Base-by-base conservation (phyloP, 2,888 invertebrate genomes). In the Anoncus sp. region DNA sequence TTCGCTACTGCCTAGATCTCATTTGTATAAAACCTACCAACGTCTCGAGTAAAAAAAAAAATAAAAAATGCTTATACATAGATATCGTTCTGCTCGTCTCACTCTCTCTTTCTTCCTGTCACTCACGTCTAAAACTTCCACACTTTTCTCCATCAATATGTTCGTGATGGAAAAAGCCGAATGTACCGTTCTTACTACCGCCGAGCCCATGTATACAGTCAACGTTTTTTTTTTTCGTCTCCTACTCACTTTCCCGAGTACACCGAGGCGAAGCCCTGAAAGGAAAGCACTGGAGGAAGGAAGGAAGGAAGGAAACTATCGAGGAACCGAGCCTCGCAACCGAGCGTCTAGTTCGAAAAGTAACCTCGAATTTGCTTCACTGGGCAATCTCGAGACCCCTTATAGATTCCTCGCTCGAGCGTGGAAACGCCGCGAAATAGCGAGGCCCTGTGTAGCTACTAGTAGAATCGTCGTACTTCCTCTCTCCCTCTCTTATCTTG, bases 21-120 rank as follows among this genome's bases (percentile, higher is more conserved):
- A 88, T 89, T 89, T 88, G 86, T 87, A 88, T 88, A 87, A 87
- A 86, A 86, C 83, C 83, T 83, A 83, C 82, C 60, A 65, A 71
- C 47, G 83, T 74, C 70, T 78, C 76, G 79, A 57, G 72, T 70
- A 10, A 9, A 43, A 18, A 31, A 40, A 53, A 22, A 51, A 51
- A 49, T 5, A 27, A 67, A n/a, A 45, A 38, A 31, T 14, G n/a
- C 35, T n/a, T 27, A 55, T 38, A 57, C 7, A 35, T 35, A 31
- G n/a, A 12, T 38, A 69, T 72, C 67, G 67, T 82, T 82, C 82
- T 79, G 72, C 77, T 74, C 77, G 55, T 70, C 67, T 77, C 71
- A 71, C 71, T 78, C 80, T 83, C 76, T 80, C 81, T 80, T 78
- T 81, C 72, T 59, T 75, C 47, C 66, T 81, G 77, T 77, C 67